These are phyloP conservation scores for Cosmia trapezina DNA, from an alignment of 2,888 invertebrate species.

Conservation along the genomic window DNA sequence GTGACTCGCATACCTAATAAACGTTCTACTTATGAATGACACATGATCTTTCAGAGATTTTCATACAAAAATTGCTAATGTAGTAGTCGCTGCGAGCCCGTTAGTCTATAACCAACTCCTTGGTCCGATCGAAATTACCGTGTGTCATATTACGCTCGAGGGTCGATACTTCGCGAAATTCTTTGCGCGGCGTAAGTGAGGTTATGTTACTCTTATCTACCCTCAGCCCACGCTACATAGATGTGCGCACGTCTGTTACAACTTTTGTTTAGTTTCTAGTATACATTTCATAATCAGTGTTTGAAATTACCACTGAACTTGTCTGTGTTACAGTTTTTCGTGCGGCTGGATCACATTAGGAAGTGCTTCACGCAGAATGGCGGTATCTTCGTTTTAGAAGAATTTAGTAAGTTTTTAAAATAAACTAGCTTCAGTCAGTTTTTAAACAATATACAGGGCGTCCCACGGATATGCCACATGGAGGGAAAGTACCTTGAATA, in stretches of 20 bases:
- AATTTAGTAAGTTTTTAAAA: constrained; percentile 97
- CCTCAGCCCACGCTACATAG: constrained; percentile 46
- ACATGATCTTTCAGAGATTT: no score
- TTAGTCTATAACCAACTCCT: not conserved
- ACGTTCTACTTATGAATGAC: no score
- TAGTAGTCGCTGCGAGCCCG: not conserved
- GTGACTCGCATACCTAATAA: not conserved
- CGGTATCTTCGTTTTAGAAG: constrained; percentile 99
- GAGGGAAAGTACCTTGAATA: no score
- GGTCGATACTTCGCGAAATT: not conserved
- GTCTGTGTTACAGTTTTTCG: constrained; percentile 97
- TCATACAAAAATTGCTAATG: not conserved
- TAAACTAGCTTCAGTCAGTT: not conserved
- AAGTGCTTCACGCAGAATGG: constrained; percentile 99
- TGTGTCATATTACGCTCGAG: not conserved
- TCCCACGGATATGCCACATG: no score
- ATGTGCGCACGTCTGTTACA: constrained; percentile 58
- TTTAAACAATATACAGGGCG: no score
- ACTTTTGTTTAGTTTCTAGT: constrained; percentile 26
- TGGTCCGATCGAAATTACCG: not conserved
- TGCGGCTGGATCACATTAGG: constrained; percentile 99
- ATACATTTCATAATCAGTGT: not conserved
- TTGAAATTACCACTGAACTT: constrained; percentile 27
- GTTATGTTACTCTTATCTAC: not conserved
- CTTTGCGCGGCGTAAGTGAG: not conserved